phyloP scores from a whole-genome alignment of 1,140 invertebrate genomes.

The Procambarus clarkii region DNA sequence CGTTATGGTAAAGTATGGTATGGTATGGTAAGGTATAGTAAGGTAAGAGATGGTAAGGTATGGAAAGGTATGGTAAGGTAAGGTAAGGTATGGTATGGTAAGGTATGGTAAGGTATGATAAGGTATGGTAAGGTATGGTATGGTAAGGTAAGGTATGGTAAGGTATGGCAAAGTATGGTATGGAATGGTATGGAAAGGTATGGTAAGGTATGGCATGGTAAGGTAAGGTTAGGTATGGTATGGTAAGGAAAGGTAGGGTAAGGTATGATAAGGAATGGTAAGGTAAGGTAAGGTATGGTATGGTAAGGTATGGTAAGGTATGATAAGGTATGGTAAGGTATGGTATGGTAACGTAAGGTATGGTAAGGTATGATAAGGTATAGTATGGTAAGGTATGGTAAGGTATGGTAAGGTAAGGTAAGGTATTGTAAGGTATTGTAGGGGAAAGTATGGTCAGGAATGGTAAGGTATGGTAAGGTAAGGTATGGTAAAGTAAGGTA shows the following conservation, averaged over 20 bases:
- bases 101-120: background rate
- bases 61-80: too few species aligned
- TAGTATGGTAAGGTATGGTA: background rate
- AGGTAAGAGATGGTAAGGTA: too few species aligned
- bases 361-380: background rate
- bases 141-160: background rate
- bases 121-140: background rate
- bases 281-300: constrained; percentile 20
- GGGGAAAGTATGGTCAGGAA: too few species aligned
- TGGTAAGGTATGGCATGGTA: too few species aligned
- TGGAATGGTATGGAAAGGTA: too few species aligned
- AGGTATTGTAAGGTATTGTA: too few species aligned
- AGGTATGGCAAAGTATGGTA: background rate
- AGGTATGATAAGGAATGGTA: background rate
- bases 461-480: too few species aligned
- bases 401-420: constrained; percentile 15
- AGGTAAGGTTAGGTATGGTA: background rate
- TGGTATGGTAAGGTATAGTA: too few species aligned
- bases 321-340: background rate
- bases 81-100: too few species aligned
- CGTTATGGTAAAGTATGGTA: too few species aligned
- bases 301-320: constrained; percentile 16
- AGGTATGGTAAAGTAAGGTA: too few species aligned
- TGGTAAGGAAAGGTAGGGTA: constrained; percentile 8
- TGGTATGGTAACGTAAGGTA: constrained; percentile 1